Evolutionary conservation across 2,797 vertebrate genomes (phyloP).

Genomic region (Loriculus beryllinus): DNA sequence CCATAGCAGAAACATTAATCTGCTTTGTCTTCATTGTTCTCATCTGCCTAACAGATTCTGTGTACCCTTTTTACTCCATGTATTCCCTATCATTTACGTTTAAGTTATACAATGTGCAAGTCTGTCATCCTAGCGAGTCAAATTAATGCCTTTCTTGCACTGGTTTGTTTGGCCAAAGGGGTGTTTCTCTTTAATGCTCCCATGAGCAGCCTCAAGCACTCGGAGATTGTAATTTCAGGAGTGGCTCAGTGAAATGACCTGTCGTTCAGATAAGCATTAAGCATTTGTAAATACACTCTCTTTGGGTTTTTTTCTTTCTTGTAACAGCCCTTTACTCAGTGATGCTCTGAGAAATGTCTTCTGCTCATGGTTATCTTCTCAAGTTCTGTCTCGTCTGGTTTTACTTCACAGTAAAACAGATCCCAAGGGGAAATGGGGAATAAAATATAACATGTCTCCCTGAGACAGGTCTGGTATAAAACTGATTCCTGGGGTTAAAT

Average conservation of each 20-base stretch:
- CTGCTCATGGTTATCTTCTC: background rate
- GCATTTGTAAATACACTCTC: background rate
- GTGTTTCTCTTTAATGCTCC: slow-evolving; percentile 59
- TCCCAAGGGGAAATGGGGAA: background rate
- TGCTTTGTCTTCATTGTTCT: background rate
- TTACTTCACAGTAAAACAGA: background rate
- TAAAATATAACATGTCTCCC: background rate
- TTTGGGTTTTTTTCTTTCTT: background rate
- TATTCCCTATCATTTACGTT: background rate
- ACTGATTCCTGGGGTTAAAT: background rate
- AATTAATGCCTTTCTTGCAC: slow-evolving; percentile 43
- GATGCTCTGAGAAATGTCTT: background rate
- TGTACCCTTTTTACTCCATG: background rate
- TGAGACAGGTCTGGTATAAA: background rate
- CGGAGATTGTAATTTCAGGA: slow-evolving; percentile 58
- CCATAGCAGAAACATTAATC: rapidly evolving
- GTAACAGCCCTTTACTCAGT: background rate
- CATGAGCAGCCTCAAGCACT: slow-evolving; percentile 52
- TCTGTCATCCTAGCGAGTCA: slow-evolving; percentile 56
- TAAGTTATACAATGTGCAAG: slow-evolving; percentile 52
- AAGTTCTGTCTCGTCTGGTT: background rate
- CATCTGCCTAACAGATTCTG: background rate
- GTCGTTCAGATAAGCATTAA: slow-evolving; percentile 40
- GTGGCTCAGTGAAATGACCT: slow-evolving; percentile 56
- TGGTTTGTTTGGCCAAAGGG: slow-evolving; percentile 65